Percentiles rank a stretch among this genome's conserved stretches.
Evolutionary conservation across 2,888 invertebrate genomes (phyloP).

Genomic region (Harpalus rubripes): DNA sequence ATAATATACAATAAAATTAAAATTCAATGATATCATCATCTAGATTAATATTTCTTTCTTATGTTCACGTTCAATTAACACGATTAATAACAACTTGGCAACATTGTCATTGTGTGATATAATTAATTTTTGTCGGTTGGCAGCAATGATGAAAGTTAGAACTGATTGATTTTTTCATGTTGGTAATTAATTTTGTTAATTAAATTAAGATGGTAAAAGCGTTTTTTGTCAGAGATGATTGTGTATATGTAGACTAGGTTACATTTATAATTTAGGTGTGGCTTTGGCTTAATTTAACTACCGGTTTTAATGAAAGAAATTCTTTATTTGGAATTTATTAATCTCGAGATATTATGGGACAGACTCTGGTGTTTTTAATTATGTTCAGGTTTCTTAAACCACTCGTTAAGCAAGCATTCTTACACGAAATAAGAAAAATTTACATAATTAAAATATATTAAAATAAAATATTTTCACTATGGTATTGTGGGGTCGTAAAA

Average conservation of each 20-base stretch:
- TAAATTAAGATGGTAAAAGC: slow-evolving; percentile 45
- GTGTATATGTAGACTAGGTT: slow-evolving; percentile 36
- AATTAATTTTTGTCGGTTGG: slow-evolving; percentile 40
- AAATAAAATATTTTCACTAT: too few species aligned
- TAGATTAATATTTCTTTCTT: slow-evolving; percentile 13
- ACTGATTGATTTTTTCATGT: slow-evolving; percentile 35
- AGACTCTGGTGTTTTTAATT: slow-evolving; percentile 28
- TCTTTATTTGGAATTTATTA: slow-evolving; percentile 49
- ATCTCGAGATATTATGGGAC: slow-evolving; percentile 26
- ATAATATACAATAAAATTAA: neutral
- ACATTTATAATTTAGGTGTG: slow-evolving; percentile 48
- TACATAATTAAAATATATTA: neutral
- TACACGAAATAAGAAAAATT: neutral
- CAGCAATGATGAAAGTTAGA: slow-evolving; percentile 36
- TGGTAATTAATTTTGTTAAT: slow-evolving; percentile 48
- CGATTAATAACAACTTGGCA: slow-evolving; percentile 31
- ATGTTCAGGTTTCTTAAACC: neutral
- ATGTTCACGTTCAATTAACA: slow-evolving; percentile 23
- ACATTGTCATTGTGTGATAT: slow-evolving; percentile 13
- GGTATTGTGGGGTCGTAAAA: too few species aligned
- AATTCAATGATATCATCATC: neutral
- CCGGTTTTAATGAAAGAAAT: slow-evolving; percentile 47
- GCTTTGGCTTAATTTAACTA: slow-evolving; percentile 41
- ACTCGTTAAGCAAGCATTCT: neutral
- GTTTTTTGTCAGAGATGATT: slow-evolving; percentile 38